These are phyloP conservation scores for Psettodes erumei DNA, from an alignment of 2,113 vertebrate species.

Conservation along the genomic window DNA sequence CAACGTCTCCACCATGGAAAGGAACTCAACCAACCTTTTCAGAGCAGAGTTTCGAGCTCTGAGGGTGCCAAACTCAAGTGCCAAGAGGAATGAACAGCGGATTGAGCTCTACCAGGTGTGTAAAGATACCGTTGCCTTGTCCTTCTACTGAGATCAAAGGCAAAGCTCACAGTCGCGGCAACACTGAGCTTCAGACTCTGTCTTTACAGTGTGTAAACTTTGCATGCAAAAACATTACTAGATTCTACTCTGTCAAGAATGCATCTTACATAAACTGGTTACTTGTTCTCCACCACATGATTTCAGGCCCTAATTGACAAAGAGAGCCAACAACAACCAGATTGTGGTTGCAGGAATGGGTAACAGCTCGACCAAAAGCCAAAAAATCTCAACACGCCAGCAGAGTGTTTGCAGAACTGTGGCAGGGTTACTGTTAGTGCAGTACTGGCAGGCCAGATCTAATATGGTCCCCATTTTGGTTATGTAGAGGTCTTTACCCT, in stretches of 20 bases:
- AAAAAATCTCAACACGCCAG: slow-evolving; percentile 36
- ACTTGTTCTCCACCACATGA: slow-evolving; percentile 34
- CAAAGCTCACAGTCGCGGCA: slow-evolving; percentile 8
- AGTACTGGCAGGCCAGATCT: slow-evolving; percentile 18
- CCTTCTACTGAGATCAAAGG: slow-evolving; percentile 49
- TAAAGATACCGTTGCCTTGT: slow-evolving; percentile 75
- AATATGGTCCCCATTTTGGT: slow-evolving; percentile 31
- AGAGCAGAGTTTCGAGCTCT: slow-evolving; percentile 93
- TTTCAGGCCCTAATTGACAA: slow-evolving; percentile 33
- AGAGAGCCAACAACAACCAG: slow-evolving; percentile 37
- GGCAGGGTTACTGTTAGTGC: slow-evolving; percentile 19
- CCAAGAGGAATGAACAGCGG: slow-evolving; percentile 90
- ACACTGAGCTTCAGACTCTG: neutral
- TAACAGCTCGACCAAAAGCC: slow-evolving; percentile 40
- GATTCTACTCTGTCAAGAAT: slow-evolving; percentile 11
- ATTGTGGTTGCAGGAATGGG: slow-evolving; percentile 42
- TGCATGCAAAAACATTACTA: neutral
- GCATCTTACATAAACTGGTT: slow-evolving; percentile 34
- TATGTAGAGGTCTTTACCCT: slow-evolving; percentile 24
- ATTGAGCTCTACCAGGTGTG: slow-evolving; percentile 96
- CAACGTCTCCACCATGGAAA: slow-evolving; percentile 92
- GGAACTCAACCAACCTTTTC: slow-evolving; percentile 92
- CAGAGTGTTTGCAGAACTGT: slow-evolving; percentile 42
- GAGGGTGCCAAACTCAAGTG: slow-evolving; percentile 86
- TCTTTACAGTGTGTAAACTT: neutral